Base-by-base conservation (phyloP, 2,888 invertebrate genomes). In the Stenoptilia bipunctidactyla region DNA sequence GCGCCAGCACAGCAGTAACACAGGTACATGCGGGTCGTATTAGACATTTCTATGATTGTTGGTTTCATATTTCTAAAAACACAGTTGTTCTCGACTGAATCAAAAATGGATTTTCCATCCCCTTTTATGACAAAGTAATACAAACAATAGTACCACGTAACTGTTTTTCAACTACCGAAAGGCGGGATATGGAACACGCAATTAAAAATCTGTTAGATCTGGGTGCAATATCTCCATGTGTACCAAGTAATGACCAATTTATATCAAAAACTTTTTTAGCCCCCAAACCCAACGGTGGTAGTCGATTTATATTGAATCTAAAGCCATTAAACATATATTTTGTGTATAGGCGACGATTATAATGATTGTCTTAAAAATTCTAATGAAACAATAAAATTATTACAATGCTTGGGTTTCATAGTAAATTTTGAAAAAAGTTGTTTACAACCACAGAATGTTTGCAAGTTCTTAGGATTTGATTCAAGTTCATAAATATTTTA, bases 21-120 rank as follows among this genome's bases (percentile, higher is more conserved):
- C 34, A 44, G 50, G 48, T 48, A 46, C 48, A 49, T 30, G 45
- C 45, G 8, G 48, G 44, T n/a, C 36, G 46, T 15, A 27, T 46
- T 27, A n/a, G 15, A 5, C 25, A 38, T 36, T 49, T 36, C 37
- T 46, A 43, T 27, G 13, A 44, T 12, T 43, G 42, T 27, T 49
- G 49, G 44, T 25, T 34, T 15, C 6, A 35, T 1, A 36, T 48
- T 9, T 42, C 44, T 1, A 15, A 25, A 25, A 43, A 43, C 38
- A 4, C 10, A 6, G 20, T 38, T 15, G 38, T 40, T 13, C 36
- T 42, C 2, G 33, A 37, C 12, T 37, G 39, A 34, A 13, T 42
- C 9, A 15, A 34, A 25, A 9, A 42, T 9, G 42, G 42, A 13
- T 39, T 27, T 13, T n/a, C 9, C 13, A 43, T 40, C 27, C 40